Base-by-base conservation (phyloP, 2,888 invertebrate genomes). In the Eupithecia vulgata region DNA sequence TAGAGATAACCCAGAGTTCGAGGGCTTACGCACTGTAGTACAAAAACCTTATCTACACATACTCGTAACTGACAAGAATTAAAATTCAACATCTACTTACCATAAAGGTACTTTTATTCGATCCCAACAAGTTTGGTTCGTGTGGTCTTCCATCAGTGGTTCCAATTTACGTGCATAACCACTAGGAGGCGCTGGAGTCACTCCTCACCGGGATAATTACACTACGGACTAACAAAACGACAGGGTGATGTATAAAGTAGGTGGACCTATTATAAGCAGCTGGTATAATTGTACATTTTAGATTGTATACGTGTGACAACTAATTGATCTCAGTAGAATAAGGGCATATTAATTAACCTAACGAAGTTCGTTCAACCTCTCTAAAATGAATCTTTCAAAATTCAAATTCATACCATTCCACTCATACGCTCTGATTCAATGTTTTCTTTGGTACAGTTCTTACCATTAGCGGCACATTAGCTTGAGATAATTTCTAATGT, bases 131-230 rank as follows among this genome's bases (percentile, higher is more conserved):
- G 48, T 52, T 52, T 21, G 10, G n/a, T 52, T 52, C 12, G 35
- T n/a, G 48, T 17, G 35, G 67, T 35, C 34, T 67, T 12, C 34
- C 52, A 48, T 35, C 35, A 52, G 35, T 1, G 66, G 82, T 81
- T 84, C 81, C 85, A 88, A 87, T 88, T 87, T 87, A 84, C 82
- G 83, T 84, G 81, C 82, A 83, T 87, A 86, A 88, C 87, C 85
- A 81, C 78, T 77, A 79, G 83, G 79, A 21, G 80, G 78, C 77
- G 82, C 71, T 84, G 82, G 84, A 87, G 86, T 88, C 87, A 86
- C 85, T 86, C 84, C 84, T 83, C 83, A 80, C 83, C 81, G 82
- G 81, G 80, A 85, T 88, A 87, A 88, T 88, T 88, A 88, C 85
- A 83, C 85, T 81, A 77, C 78, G 74, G 75, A 72, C 52, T 59